phyloP scores from a whole-genome alignment of 2,888 invertebrate species.

The Urechis unicinctus region DNA sequence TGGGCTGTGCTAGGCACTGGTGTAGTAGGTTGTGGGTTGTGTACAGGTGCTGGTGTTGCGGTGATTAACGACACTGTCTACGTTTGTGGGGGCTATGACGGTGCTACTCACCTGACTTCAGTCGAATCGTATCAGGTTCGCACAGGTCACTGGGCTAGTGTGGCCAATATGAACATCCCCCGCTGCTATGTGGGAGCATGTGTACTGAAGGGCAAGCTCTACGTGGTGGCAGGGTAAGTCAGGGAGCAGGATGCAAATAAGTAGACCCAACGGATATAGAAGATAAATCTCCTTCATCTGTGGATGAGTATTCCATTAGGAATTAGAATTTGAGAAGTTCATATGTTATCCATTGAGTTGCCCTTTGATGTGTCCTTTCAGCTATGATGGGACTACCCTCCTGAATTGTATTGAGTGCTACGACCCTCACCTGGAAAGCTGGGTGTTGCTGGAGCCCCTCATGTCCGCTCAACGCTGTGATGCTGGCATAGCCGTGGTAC shows the following conservation, averaged over 20 bases:
- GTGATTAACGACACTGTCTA: slow-evolving; percentile 43
- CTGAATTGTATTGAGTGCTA: slow-evolving; percentile 42
- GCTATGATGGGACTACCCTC: slow-evolving; percentile 44
- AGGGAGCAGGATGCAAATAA: not conserved
- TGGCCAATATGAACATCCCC: slow-evolving; percentile 40
- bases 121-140: slow-evolving; percentile 44
- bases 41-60: slow-evolving; percentile 45
- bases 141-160: slow-evolving; percentile 40
- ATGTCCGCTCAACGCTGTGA: slow-evolving; percentile 47
- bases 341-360: not conserved
- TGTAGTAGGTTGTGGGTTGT: not conserved
- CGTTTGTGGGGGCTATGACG: slow-evolving; percentile 50
- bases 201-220: slow-evolving; percentile 43
- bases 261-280: not conserved
- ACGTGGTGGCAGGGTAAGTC: slow-evolving; percentile 45
- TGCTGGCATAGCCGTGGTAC: slow-evolving; percentile 42
- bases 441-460: slow-evolving; percentile 34
- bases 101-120: slow-evolving; percentile 40
- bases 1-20: not conserved
- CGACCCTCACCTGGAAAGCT: slow-evolving; percentile 36
- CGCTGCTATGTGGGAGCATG: slow-evolving; percentile 49
- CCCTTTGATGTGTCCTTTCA: slow-evolving; percentile 16
- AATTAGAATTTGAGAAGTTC: not conserved
- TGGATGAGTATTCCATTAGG: not conserved
- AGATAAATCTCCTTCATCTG: not conserved